Evolutionary conservation across 2,113 vertebrate species (phyloP).

Genomic region (Hydropotes inermis): DNA sequence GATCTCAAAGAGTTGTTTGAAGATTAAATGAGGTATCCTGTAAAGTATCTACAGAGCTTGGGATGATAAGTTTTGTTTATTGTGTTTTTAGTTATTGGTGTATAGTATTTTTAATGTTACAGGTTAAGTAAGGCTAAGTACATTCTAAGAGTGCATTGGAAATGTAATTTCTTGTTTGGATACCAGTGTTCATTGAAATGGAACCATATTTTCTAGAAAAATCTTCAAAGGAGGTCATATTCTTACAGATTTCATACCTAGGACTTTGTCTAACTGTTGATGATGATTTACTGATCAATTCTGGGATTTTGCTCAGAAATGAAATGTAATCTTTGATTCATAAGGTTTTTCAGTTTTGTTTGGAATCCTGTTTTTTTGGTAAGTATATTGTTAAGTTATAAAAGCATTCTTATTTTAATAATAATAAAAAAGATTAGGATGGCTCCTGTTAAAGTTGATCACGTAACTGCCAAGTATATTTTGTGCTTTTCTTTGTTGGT

Average conservation of each 20-base stretch:
- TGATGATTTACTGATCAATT: neutral
- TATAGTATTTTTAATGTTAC: neutral
- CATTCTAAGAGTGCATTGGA: neutral
- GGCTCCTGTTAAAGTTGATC: neutral
- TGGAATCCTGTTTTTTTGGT: neutral
- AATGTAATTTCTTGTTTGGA: neutral
- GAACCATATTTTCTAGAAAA: neutral
- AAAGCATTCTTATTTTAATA: neutral
- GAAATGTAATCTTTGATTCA: neutral
- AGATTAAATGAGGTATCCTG: neutral
- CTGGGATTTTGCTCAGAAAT: conserved; percentile 3
- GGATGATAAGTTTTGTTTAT: neutral
- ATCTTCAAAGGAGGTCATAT: neutral
- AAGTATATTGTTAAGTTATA: neutral
- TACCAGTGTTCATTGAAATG: neutral
- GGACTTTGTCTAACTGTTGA: neutral
- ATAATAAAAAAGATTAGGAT: neutral
- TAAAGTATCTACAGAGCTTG: neutral
- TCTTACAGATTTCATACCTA: neutral
- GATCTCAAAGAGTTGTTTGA: neutral
- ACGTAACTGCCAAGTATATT: neutral
- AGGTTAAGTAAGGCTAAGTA: neutral
- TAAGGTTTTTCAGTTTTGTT: neutral
- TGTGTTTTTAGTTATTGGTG: neutral
- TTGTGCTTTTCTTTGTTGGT: neutral